A percentile compares a stretch with the other conserved stretches of the same genome.
Conservation (phyloP, 2,113 vertebrate species). For the Sphaerodactylus townsendi region DNA sequence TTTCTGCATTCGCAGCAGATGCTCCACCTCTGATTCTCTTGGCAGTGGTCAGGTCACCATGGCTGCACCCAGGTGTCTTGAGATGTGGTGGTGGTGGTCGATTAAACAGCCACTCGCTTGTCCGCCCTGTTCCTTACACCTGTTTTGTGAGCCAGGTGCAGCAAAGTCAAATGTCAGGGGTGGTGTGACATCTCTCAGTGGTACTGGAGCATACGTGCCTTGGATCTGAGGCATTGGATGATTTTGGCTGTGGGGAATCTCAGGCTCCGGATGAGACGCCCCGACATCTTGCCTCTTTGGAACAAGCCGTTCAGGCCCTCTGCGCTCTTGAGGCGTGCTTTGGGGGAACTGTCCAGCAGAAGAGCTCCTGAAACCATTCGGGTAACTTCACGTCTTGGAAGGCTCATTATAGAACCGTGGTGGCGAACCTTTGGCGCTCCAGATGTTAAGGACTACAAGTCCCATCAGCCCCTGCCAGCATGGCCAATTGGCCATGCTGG, state of each 20-base stretch:
- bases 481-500: too few relatives aligned
- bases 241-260: too few relatives aligned
- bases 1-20: too few relatives aligned
- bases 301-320: background rate
- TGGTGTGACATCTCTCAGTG: rapidly evolving
- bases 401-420: background rate
- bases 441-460: too few relatives aligned
- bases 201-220: rapidly evolving
- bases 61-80: background rate
- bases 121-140: background rate
- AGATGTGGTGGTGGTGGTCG: background rate
- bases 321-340: too few relatives aligned
- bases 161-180: background rate
- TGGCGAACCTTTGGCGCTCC: too few relatives aligned
- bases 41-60: background rate
- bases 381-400: background rate
- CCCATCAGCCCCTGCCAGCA: too few relatives aligned
- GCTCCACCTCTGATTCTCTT: background rate
- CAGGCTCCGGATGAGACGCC: background rate
- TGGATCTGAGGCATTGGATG: too few relatives aligned
- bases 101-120: background rate
- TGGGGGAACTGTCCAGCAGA: conserved; percentile 14
- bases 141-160: background rate
- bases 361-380: background rate
- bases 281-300: too few relatives aligned